These are phyloP conservation scores for Formicarius rufipectus DNA, from an alignment of 2,113 vertebrate genomes.

Conservation along the genomic window DNA sequence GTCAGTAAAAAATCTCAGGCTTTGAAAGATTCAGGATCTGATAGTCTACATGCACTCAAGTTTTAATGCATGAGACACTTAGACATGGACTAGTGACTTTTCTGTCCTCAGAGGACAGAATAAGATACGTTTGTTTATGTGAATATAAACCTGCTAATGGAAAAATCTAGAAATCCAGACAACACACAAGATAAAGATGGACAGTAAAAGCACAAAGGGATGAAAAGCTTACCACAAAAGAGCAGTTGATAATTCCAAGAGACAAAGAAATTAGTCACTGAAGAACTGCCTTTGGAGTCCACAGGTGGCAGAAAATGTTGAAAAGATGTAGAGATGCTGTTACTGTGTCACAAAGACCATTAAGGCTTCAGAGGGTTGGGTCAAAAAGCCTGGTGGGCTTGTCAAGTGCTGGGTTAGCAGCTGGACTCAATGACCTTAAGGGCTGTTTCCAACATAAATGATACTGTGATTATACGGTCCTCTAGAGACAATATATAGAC, in stretches of 20 bases:
- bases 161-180: neutral
- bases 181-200: neutral
- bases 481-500: neutral
- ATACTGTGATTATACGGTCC: neutral
- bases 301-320: neutral
- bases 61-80: neutral
- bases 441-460: neutral
- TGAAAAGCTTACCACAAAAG: neutral
- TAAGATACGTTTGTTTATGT: neutral
- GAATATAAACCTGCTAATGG: neutral
- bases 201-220: neutral
- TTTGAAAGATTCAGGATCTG: neutral
- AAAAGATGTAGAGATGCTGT: neutral
- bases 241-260: neutral
- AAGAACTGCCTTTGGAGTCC: neutral
- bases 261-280: neutral
- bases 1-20: neutral
- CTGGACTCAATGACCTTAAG: neutral
- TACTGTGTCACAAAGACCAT: neutral
- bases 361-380: neutral
- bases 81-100: neutral
- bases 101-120: neutral
- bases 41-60: neutral
- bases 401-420: neutral
- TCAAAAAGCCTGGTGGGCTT: neutral